Percentiles rank a stretch among this genome's conserved stretches.
These are phyloP conservation scores for Anguilla anguilla DNA, from an alignment of 2,797 vertebrate species.

Conservation along the genomic window DNA sequence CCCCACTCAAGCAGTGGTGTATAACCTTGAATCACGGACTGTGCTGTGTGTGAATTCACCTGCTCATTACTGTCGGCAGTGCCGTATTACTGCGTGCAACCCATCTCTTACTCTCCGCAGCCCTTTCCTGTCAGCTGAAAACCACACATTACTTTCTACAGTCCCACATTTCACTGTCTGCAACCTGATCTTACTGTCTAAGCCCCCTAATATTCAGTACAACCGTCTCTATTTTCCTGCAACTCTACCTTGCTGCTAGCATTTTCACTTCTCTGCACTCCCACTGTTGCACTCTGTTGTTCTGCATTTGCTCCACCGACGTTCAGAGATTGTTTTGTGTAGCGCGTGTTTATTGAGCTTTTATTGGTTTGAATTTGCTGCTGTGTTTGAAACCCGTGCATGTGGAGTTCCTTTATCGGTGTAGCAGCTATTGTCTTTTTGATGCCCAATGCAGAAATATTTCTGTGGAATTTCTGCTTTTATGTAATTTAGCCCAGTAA, in stretches of 20 bases:
- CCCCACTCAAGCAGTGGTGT: background rate
- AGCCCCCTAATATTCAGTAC: too few species aligned
- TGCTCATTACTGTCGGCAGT: background rate
- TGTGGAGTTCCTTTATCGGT: background rate
- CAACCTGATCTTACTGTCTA: background rate
- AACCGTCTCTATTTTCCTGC: background rate
- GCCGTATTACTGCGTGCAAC: background rate
- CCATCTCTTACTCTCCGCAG: background rate
- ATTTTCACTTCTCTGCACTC: background rate
- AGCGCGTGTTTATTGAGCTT: background rate
- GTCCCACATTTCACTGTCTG: background rate
- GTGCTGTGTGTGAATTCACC: background rate
- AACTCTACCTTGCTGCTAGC: background rate
- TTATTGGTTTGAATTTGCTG: background rate
- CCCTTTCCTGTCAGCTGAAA: background rate
- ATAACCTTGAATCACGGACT: background rate
- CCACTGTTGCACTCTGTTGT: background rate
- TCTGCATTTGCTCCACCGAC: background rate
- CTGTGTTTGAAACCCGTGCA: background rate
- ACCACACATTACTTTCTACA: background rate
- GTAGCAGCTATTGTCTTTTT: background rate
- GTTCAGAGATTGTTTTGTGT: background rate
- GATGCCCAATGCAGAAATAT: background rate
- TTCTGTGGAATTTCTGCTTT: background rate
- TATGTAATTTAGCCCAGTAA: background rate